Percentiles rank a stretch among this genome's conserved stretches.
These are phyloP conservation scores for Epirrhoe alternata DNA, from an alignment of 2,888 invertebrate genomes.

Conservation along the genomic window DNA sequence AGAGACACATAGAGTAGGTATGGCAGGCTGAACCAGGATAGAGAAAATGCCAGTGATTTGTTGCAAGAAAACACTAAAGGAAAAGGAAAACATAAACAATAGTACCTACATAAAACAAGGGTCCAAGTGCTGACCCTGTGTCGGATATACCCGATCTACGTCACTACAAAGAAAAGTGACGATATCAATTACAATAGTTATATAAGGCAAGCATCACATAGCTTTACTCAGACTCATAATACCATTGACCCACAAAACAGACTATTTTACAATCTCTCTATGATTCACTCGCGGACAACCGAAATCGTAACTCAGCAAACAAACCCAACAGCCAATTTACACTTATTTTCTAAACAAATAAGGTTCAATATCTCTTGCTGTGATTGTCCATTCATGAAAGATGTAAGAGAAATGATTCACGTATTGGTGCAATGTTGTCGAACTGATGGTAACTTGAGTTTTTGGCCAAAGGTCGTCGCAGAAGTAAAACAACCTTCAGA, in stretches of 20 bases:
- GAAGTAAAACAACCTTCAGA: neutral
- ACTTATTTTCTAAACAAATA: conserved; percentile 14
- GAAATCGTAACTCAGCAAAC: conserved; percentile 31
- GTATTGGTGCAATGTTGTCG: conserved; percentile 53
- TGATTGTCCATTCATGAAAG: conserved; percentile 49
- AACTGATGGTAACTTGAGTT: conserved; percentile 13
- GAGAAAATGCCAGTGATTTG: too few species aligned
- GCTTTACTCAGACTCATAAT: conserved; percentile 28
- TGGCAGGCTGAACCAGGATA: too few species aligned
- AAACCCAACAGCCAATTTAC: conserved; percentile 16
- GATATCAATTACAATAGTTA: conserved; percentile 22
- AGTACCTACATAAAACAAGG: too few species aligned
- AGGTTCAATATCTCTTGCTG: conserved; percentile 3
- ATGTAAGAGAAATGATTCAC: conserved; percentile 63
- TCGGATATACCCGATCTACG: too few species aligned
- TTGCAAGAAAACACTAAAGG: too few species aligned
- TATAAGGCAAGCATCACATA: conserved; percentile 30
- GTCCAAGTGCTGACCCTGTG: too few species aligned
- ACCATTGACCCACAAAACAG: conserved; percentile 42
- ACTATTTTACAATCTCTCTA: conserved; percentile 42
- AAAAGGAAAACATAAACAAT: too few species aligned
- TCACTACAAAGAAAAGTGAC: conserved; percentile 9
- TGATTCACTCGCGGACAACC: conserved; percentile 40
- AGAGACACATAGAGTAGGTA: too few species aligned
- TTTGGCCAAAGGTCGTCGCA: conserved; percentile 23